Percentiles rank a stretch among this genome's conserved stretches.
These are phyloP conservation scores for Acanthisitta chloris DNA, from an alignment of 2,113 vertebrate species.

Conservation along the genomic window DNA sequence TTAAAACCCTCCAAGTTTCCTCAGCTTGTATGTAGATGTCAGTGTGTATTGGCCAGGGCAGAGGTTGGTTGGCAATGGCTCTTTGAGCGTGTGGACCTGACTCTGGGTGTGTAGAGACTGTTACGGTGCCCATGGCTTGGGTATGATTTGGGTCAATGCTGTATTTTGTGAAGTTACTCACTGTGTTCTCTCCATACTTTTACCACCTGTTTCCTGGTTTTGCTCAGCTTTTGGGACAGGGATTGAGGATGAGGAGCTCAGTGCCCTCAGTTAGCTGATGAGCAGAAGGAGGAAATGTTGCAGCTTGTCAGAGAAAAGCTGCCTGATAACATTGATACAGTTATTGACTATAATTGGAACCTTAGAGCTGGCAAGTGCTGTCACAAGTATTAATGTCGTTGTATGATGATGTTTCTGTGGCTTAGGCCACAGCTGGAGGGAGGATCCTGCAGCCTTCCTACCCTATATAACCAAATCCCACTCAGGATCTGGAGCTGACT, in stretches of 20 bases:
- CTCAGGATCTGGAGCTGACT: not conserved
- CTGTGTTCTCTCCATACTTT: not conserved
- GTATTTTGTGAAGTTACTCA: not conserved
- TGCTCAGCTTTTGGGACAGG: not conserved
- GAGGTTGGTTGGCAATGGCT: not conserved
- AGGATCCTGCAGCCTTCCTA: not conserved
- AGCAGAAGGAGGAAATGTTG: not conserved
- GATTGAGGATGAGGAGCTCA: not conserved
- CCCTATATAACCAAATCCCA: not conserved
- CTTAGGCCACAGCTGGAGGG: not conserved
- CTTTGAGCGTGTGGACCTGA: not conserved
- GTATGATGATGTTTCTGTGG: not conserved
- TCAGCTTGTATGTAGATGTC: not conserved
- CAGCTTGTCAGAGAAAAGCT: not conserved
- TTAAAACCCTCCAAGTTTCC: not conserved
- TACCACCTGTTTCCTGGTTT: not conserved
- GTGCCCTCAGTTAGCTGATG: not conserved
- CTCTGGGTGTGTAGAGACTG: not conserved
- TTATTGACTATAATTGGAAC: not conserved
- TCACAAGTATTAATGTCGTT: not conserved
- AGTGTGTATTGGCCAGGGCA: not conserved
- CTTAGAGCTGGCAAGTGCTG: not conserved
- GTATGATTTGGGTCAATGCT: not conserved
- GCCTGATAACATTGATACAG: not conserved
- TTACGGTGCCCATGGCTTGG: not conserved